Evolutionary conservation across 2,113 vertebrate genomes (phyloP).

Genomic region (Hydropotes inermis): DNA sequence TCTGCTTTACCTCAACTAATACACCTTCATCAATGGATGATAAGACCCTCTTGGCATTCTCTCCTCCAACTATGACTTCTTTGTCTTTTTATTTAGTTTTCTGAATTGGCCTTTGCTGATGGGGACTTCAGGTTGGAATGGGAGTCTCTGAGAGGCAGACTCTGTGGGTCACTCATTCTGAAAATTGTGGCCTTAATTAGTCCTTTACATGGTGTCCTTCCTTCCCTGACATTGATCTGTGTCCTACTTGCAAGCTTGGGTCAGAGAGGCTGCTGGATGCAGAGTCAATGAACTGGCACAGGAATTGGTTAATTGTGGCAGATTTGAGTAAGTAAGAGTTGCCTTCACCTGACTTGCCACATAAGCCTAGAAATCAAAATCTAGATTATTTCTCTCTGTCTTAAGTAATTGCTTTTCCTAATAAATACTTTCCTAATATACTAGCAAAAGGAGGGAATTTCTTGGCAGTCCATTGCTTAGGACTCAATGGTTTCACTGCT

Average conservation of each 20-base stretch:
- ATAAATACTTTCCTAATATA: not conserved
- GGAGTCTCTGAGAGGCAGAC: not conserved
- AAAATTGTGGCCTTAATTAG: not conserved
- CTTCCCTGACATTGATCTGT: not conserved
- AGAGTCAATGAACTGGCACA: not conserved
- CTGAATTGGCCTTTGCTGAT: not conserved
- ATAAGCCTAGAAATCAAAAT: not conserved
- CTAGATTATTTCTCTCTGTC: not conserved
- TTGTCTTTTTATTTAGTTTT: not conserved
- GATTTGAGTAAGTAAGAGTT: not conserved
- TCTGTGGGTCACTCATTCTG: not conserved
- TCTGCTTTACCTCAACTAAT: not conserved
- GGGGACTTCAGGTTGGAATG: not conserved
- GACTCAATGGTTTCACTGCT: not conserved
- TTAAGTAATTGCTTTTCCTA: not conserved
- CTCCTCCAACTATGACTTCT: not conserved
- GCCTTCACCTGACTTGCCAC: not conserved
- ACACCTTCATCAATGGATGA: not conserved
- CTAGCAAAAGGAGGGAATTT: not conserved
- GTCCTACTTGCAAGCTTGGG: not conserved
- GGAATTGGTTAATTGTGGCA: not conserved
- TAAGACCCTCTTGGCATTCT: not conserved
- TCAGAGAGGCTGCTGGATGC: not conserved
- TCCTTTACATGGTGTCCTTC: not conserved
- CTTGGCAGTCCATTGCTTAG: not conserved